Base-by-base conservation (phyloP, 2,113 vertebrate species). In the Oenanthe melanoleuca region DNA sequence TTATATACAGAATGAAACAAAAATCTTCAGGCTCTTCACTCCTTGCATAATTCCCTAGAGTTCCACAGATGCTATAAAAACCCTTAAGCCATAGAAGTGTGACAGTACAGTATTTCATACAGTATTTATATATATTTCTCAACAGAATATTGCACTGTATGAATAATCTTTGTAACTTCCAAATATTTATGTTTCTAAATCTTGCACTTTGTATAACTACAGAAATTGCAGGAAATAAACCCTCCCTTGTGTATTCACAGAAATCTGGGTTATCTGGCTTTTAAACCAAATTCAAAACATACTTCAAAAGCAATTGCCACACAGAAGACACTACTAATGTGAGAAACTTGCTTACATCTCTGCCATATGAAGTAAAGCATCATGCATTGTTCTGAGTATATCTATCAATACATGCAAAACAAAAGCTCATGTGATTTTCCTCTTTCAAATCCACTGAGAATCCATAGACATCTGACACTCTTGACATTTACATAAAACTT, bases 141-240 rank as follows among this genome's bases (percentile, higher is more conserved):
- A 93, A 82, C 19, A 72, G 55, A 90, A 88, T 89, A 94, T 77
- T 95, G 45, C 71, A 83, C 74, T 59, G 40, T 65, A 83, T 83
- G 71, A 93, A 93, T 65, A 94, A 85, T 80, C 40, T 93, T 69
- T 75, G 11, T 49, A 73, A 86, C 29, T 83, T 90, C 42, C 71
- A 94, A 88, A 92, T 92, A 94, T 94, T 95, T 93, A 77, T 33
- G 16, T 75, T 93, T 86, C 88, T 88, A 93, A 94, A 77, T 64
- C 90, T 70, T 81, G 42, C 42, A 88, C 66, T 95, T 96, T 95
- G 64, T 96, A 82, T 31, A 24, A 86, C 71, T 96, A 79, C 50
- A 93, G 83, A 88, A 93, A 88, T 17, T 65, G 37, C 55, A 92
- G 88, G 79, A 95, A 90, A 92, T 80, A 95, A 89, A 85, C 59